These are phyloP conservation scores for Tupaia chinensis DNA, from an alignment of 2,113 vertebrate species.

Conservation along the genomic window DNA sequence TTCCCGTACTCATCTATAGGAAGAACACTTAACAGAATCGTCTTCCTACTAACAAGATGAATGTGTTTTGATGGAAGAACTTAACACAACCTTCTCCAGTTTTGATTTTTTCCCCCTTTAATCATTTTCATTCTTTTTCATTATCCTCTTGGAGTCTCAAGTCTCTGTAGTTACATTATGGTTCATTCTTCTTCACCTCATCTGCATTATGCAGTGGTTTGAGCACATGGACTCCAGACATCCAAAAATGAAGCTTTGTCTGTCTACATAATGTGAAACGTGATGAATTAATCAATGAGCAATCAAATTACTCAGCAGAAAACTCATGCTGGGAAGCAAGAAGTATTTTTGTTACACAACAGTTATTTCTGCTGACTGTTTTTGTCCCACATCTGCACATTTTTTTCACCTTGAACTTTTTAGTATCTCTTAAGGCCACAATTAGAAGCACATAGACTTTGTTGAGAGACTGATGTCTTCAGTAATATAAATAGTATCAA, in stretches of 20 bases:
- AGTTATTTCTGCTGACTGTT: conserved; percentile 46
- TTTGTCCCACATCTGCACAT: conserved; percentile 38
- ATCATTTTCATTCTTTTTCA: conserved; percentile 62
- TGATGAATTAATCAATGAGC: conserved; percentile 66
- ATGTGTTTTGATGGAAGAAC: conserved; percentile 5
- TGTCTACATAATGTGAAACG: conserved; percentile 43
- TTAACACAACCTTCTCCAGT: neutral
- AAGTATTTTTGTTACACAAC: conserved; percentile 37
- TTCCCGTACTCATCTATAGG: neutral
- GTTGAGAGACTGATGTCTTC: conserved; percentile 11
- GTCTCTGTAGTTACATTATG: conserved; percentile 27
- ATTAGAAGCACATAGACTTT: neutral
- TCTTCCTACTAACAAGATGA: conserved; percentile 37
- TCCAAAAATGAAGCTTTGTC: neutral
- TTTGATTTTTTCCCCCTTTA: conserved; percentile 51
- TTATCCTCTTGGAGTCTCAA: conserved; percentile 42
- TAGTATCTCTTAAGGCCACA: neutral
- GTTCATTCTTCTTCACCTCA: conserved; percentile 49
- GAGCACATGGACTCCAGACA: conserved; percentile 64
- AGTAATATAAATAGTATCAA: conserved; percentile 44
- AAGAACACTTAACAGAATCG: neutral
- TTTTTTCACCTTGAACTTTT: conserved; percentile 64
- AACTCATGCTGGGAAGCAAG: conserved; percentile 38
- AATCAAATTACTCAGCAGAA: conserved; percentile 67
- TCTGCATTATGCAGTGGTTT: conserved; percentile 39